Percentiles rank a stretch among this genome's conserved stretches.
Evolutionary conservation across 1,140 invertebrate genomes (phyloP).

Genomic region (Tetragonula clypearis): DNA sequence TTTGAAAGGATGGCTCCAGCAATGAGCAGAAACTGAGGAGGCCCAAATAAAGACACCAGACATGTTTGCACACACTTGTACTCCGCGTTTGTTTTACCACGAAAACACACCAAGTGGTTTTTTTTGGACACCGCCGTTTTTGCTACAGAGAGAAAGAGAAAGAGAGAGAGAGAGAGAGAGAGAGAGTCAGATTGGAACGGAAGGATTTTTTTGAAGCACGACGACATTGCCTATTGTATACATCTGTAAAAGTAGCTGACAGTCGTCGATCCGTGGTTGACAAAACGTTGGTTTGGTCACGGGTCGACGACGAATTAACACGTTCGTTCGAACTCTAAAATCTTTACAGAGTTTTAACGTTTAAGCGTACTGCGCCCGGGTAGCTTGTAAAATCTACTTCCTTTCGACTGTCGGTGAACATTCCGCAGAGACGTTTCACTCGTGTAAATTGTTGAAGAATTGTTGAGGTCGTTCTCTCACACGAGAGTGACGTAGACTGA

Average conservation of each 20-base stretch:
- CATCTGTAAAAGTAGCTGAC: conserved; percentile 33
- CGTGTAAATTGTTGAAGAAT: background rate
- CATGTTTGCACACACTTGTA: conserved; percentile 34
- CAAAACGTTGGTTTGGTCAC: background rate
- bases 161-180: background rate
- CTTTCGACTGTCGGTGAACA: background rate
- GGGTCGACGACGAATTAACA: background rate
- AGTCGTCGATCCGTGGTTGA: background rate
- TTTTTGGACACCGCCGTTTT: conserved; percentile 25
- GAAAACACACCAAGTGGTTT: conserved; percentile 19
- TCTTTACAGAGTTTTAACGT: conserved; percentile 26
- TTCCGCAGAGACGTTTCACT: background rate
- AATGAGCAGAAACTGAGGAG: background rate
- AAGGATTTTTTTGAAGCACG: conserved; percentile 20
- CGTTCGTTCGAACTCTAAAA: conserved; percentile 23
- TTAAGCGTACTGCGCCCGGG: conserved; percentile 22
- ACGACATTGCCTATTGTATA: conserved; percentile 45
- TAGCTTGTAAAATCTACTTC: background rate
- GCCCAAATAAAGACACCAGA: conserved; percentile 10
- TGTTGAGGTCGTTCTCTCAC: background rate
- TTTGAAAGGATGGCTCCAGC: background rate
- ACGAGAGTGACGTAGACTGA: background rate
- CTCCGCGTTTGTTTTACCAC: background rate
- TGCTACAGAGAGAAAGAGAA: background rate
- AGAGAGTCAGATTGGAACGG: conserved; percentile 38